Evolutionary conservation across 2,113 vertebrate species (phyloP).

Genomic region (Pomatorhinus ruficollis): DNA sequence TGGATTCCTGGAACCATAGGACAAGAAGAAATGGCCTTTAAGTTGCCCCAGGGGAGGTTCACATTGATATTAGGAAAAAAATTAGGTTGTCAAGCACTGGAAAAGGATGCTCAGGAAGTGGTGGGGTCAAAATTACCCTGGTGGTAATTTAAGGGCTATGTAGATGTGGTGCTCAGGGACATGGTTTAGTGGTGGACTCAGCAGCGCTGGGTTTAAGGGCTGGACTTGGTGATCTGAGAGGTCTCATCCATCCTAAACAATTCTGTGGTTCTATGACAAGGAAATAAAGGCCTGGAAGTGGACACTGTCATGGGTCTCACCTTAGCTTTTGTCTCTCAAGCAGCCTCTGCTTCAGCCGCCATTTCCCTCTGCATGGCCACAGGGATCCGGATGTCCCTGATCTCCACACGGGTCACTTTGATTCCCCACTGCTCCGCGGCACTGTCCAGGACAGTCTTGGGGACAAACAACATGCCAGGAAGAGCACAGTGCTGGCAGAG

Average conservation of each 20-base stretch:
- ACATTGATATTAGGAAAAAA: neutral
- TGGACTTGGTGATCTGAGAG: neutral
- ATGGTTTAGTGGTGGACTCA: rapidly evolving
- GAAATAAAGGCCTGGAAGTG: neutral
- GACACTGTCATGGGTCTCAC: slow-evolving; percentile 46
- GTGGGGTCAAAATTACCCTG: neutral
- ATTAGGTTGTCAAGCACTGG: neutral
- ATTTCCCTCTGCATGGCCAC: slow-evolving; percentile 86
- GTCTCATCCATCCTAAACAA: neutral
- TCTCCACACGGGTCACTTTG: slow-evolving; percentile 84
- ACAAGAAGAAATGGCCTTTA: neutral
- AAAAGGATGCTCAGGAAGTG: neutral
- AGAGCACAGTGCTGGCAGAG: neutral
- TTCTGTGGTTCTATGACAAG: neutral
- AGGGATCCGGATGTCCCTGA: slow-evolving; percentile 86
- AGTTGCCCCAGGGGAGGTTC: too few species aligned
- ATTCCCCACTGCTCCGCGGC: slow-evolving; percentile 85
- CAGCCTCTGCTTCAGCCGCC: slow-evolving; percentile 88
- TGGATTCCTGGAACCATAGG: neutral
- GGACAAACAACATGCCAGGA: neutral
- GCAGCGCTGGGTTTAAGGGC: neutral
- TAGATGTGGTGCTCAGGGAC: neutral
- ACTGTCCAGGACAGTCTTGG: slow-evolving; percentile 76
- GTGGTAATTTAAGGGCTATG: neutral
- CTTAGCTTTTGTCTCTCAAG: slow-evolving; percentile 82